A percentile compares a stretch with the other conserved stretches of the same genome.
Conservation (phyloP, 1,140 invertebrate genomes). For the Brachionus rotundiformis region DNA sequence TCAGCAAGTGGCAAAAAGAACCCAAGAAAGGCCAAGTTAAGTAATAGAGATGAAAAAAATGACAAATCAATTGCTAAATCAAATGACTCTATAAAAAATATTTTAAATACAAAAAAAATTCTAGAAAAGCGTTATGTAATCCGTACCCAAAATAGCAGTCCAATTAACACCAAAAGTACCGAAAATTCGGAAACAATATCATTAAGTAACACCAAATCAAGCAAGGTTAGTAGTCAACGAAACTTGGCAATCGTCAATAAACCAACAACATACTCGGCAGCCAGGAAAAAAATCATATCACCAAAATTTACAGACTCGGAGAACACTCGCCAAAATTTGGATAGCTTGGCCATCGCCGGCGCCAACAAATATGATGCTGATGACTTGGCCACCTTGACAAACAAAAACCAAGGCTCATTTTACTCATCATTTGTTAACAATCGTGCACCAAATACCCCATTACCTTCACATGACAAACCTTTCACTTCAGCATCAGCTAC, state of each 20-base stretch:
- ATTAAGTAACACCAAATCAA: neutral
- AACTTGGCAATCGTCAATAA: neutral
- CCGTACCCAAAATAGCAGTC: conserved; percentile 12
- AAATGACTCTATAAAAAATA: neutral
- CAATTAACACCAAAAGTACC: neutral
- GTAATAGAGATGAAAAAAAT: neutral
- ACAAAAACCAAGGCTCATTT: neutral
- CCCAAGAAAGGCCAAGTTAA: neutral
- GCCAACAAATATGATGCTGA: conserved; percentile 20
- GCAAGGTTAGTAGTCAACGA: neutral
- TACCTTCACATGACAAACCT: conserved; percentile 18
- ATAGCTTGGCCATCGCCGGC: neutral
- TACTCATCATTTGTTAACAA: conserved; percentile 35
- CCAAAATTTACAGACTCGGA: neutral
- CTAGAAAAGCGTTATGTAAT: conserved; percentile 17
- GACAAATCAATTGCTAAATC: neutral
- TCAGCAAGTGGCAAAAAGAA: neutral
- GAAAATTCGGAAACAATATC: conserved; percentile 6
- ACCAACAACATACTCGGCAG: neutral
- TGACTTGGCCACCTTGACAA: neutral
- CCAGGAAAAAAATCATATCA: neutral
- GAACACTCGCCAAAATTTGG: neutral
- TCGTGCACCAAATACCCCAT: conserved; percentile 2
- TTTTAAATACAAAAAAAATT: neutral
- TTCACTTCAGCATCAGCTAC: neutral